Conservation (phyloP, 2,888 invertebrate species). For the Pseudoips prasinana region DNA sequence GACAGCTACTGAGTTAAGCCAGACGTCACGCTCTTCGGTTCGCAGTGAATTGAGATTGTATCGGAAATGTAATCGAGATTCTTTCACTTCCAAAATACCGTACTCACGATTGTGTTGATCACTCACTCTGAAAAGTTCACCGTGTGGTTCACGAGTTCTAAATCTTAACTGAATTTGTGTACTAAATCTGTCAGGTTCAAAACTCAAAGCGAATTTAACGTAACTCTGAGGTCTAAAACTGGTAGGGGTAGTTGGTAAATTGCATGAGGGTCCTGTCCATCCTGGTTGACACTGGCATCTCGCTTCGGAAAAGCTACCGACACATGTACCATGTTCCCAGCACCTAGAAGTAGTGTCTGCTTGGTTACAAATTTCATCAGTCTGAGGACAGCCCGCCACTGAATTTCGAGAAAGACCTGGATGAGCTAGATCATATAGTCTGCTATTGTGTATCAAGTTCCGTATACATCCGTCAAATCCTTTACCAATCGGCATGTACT, state of each 20-base stretch:
- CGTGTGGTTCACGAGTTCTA: conserved; percentile 95
- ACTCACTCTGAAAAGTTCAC: conserved; percentile 95
- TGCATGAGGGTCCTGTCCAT: conserved; percentile 95
- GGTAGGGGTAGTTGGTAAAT: conserved; percentile 92
- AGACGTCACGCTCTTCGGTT: conserved; percentile 94
- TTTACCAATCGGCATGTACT: conserved; percentile 93
- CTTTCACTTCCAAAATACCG: conserved; percentile 95
- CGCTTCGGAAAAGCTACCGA: conserved; percentile 93
- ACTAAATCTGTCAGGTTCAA: conserved; percentile 95
- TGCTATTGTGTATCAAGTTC: conserved; percentile 97
- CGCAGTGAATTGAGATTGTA: conserved; percentile 95
- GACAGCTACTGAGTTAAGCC: conserved; percentile 94
- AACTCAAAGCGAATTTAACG: conserved; percentile 97
- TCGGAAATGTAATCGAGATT: conserved; percentile 93
- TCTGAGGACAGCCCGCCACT: conserved; percentile 94
- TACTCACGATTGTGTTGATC: conserved; percentile 97
- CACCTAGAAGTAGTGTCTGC: conserved; percentile 93
- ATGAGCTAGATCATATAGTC: conserved; percentile 96
- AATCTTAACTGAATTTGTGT: conserved; percentile 97
- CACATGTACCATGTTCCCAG: conserved; percentile 97
- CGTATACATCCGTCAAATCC: conserved; percentile 98
- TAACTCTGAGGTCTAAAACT: conserved; percentile 97
- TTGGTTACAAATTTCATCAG: conserved; percentile 94
- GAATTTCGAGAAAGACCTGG: conserved; percentile 94
- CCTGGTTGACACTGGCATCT: conserved; percentile 97